Conservation (phyloP, 1,140 invertebrate genomes). For the Cydia pomonella region DNA sequence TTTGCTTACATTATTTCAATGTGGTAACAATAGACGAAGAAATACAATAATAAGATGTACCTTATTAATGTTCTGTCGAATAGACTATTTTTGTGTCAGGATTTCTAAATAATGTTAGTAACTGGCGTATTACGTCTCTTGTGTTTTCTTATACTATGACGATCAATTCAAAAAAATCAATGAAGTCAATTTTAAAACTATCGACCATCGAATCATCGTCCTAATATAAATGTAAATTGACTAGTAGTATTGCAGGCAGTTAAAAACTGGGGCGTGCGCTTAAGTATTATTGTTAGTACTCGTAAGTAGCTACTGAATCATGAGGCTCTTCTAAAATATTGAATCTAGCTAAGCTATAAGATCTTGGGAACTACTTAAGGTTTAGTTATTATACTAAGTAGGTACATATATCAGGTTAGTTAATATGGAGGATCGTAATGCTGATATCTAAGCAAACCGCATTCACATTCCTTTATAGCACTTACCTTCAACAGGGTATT, state of each 20-base stretch:
- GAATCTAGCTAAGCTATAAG: neutral
- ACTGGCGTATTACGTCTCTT: too few relatives aligned
- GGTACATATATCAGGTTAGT: neutral
- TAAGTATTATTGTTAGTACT: neutral
- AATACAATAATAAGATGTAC: too few relatives aligned
- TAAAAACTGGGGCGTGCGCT: neutral
- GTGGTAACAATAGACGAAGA: too few relatives aligned
- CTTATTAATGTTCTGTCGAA: too few relatives aligned
- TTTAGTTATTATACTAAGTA: neutral
- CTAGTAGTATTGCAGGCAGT: neutral
- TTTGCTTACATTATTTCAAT: too few relatives aligned
- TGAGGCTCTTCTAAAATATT: neutral
- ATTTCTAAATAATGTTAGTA: too few relatives aligned
- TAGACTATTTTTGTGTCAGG: too few relatives aligned
- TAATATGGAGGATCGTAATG: constrained; percentile 3
- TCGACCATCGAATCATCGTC: too few relatives aligned
- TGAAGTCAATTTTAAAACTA: too few relatives aligned
- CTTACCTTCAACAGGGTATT: constrained; percentile 23
- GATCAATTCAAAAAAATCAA: too few relatives aligned
- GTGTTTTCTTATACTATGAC: too few relatives aligned
- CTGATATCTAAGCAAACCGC: constrained; percentile 14
- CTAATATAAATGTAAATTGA: too few relatives aligned
- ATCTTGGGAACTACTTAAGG: neutral
- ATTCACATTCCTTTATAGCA: neutral
- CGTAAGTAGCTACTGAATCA: neutral